phyloP scores from a whole-genome alignment of 2,113 vertebrate species.

The Corvus hawaiiensis region DNA sequence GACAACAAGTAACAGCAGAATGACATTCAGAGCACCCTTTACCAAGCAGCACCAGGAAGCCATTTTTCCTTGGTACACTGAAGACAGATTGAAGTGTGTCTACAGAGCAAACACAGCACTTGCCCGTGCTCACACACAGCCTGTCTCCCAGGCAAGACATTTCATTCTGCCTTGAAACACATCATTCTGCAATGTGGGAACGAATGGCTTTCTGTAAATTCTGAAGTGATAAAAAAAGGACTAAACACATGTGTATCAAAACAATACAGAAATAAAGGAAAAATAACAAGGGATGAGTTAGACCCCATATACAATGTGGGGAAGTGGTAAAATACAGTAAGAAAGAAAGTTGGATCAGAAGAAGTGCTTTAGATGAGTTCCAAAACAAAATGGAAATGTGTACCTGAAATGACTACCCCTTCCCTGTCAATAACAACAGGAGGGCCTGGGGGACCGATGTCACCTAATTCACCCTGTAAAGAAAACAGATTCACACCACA shows the following conservation, averaged over 20 bases:
- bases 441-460: constrained; percentile 78
- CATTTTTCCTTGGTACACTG: not conserved
- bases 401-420: constrained; percentile 73
- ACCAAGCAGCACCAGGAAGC: not conserved
- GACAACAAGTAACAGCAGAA: not conserved
- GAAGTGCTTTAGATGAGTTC: not conserved
- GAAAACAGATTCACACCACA: not conserved
- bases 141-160: not conserved
- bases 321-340: not conserved
- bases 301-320: not conserved
- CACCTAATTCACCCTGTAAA: constrained; percentile 85
- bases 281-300: not conserved
- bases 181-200: not conserved
- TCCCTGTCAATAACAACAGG: constrained; percentile 28
- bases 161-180: not conserved
- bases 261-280: not conserved
- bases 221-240: not conserved
- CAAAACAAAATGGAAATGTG: constrained; percentile 20
- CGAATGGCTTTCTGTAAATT: not conserved
- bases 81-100: not conserved
- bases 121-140: not conserved
- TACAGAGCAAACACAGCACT: not conserved
- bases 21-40: not conserved
- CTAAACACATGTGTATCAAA: not conserved
- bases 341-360: not conserved